A percentile compares a stretch with the other conserved stretches of the same genome.
phyloP scores from a whole-genome alignment of 2,888 invertebrate genomes.

The Smittia aterrima region DNA sequence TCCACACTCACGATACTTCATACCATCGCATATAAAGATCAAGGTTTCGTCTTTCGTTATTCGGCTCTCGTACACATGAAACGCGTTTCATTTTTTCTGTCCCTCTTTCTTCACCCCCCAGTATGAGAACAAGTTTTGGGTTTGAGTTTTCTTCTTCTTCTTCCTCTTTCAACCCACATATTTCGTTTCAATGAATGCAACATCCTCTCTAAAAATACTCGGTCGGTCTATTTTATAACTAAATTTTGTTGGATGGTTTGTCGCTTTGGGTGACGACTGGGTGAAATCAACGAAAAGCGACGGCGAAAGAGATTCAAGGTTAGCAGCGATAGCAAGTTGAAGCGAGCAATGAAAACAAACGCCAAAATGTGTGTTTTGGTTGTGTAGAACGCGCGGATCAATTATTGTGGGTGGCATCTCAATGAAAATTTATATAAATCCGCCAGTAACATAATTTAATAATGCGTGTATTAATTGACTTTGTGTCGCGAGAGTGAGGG shows the following conservation, averaged over 20 bases:
- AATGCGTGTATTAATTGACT: constrained; percentile 3
- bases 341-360: not conserved
- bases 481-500: not conserved
- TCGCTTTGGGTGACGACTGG: constrained; percentile 2
- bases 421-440: not conserved
- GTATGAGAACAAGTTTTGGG: constrained; percentile 4
- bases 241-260: not conserved
- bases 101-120: constrained; percentile 11
- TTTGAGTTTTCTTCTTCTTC: not conserved
- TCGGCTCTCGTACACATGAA: not conserved
- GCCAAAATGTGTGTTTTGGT: not conserved
- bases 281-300: constrained; percentile 4
- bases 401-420: constrained; percentile 18
- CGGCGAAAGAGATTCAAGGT: constrained; percentile 11
- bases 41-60: not conserved
- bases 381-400: not conserved
- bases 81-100: not conserved
- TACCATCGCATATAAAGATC: constrained; percentile 16
- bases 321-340: not conserved
- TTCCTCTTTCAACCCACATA: constrained; percentile 10
- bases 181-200: not conserved
- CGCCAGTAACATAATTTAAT: not conserved
- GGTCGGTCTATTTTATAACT: not conserved
- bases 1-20: constrained; percentile 10
- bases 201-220: constrained; percentile 19